Evolutionary conservation across 1,140 invertebrate species (phyloP), one percentile per base, ranked within the genome.

Genomic region (Glomeris maerens): DNA sequence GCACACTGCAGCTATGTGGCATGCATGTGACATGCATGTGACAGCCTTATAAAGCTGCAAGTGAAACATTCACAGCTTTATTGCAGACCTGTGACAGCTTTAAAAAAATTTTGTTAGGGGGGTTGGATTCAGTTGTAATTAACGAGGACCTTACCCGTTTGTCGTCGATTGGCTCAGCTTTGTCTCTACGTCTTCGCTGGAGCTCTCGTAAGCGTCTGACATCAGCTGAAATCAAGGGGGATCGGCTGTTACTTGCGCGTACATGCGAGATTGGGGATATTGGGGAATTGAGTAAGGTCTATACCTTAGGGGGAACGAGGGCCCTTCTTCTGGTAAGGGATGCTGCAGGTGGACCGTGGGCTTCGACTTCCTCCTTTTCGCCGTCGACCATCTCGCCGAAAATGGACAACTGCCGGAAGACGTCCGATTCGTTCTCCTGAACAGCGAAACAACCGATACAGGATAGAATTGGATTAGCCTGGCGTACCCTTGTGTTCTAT

Each of bases 251-350:
- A 10, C 10, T 36, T 36, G 17, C 31, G 17, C 10, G 31, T 36
- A 17, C 17, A 10, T 36, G 31, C 10, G 17, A 10, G 17, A 25
- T 27, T 46, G 45, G 28, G 23, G 7, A 22, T 22, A 46, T 23
- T 36, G 17, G 5, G 17, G 17, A 17, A 17, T 25, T n/a, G 13
- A 41, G 29, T 13, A 41, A 40, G 51, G 42, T 57, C 50, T 10
- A 36, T 14, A 72, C 57, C 58, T 72, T 72, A 1, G 71, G 70
- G 13, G 71, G 71, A 3, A 72, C 70, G 0, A 72, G 60, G 10
- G 71, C 71, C 17, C 67, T 60, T 47, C 71, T 48, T 20, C 71
- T 52, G 20, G 68, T 69, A 20, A 72, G 59, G 3, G 62, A 66
- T 7, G 68, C 66, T 14, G 68, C 67, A 1, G 71, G 69, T 3